Base-by-base conservation (phyloP, 2,113 vertebrate species). In the Ptychochromis oligacanthus region DNA sequence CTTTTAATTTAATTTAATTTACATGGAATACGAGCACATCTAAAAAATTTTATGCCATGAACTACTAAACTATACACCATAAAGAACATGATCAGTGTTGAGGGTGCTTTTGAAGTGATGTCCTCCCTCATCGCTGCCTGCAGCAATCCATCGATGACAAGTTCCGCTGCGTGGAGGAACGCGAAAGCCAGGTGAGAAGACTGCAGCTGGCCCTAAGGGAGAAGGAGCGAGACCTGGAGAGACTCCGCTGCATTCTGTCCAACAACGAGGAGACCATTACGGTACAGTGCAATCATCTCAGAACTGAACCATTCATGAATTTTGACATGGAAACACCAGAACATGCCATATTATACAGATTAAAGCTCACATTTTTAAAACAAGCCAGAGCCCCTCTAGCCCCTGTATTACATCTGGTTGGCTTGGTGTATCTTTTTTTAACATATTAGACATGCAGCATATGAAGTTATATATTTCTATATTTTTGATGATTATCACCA, bases 131-230 rank as follows among this genome's bases (percentile, higher is more conserved):
- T 84, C 6, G 89, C 82, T 84, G 18, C 40, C 84, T 84, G 22
- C 93, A 99, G 98, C 92, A 90, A 84, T 96, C 97, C 1, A 96
- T 99, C 1, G 97, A 98, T 82, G 98, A 98, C 43, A 99, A 98
- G 93, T 99, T 97, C 91, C 93, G 72, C 83, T 95, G 96, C 70
- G 93, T 99, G 83, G 97, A 99, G 92, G 96, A 97, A 80, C 97
- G 96, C 46, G 98, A 99, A 70, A 95, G 92, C 10, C 97, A 99
- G 86, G 92, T 97, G 64, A 96, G 95, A 8, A 95, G 94, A 62
- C 96, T 99, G 14, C 97, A 89, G 24, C 92, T 96, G 49, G 95
- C 96, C 0, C 34, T 97, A 49, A 93, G 97, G 61, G 98, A 98
- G 85, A 96, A 92, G 74, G 96, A 98, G 24, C 88, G 92, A 4